Percentiles rank a stretch among this genome's conserved stretches.
phyloP scores from a whole-genome alignment of 2,113 vertebrate species.

The Henicopernis longicauda region DNA sequence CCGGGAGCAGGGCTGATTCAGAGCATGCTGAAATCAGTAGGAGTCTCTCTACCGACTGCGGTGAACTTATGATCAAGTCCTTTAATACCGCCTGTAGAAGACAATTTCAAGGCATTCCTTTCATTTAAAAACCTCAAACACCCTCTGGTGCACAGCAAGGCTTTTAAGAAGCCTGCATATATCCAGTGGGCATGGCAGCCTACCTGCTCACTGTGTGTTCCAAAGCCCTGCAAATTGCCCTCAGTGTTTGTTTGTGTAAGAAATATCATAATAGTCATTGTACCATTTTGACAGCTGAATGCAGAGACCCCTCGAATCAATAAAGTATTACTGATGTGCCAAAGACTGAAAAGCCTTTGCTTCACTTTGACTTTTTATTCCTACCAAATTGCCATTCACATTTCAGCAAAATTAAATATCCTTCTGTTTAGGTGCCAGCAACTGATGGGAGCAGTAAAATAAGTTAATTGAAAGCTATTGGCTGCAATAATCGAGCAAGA shows the following conservation, averaged over 20 bases:
- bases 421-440: slow-evolving; percentile 31
- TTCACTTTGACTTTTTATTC: slow-evolving; percentile 10
- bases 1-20: neutral
- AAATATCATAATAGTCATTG: neutral
- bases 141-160: neutral
- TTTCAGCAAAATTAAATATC: slow-evolving; percentile 51
- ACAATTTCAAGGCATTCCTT: neutral
- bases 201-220: neutral
- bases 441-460: neutral
- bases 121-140: neutral
- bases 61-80: neutral
- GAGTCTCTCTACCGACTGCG: neutral
- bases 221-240: neutral
- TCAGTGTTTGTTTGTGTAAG: neutral
- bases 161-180: neutral
- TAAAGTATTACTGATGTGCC: neutral
- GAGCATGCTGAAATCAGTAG: neutral
- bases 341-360: neutral
- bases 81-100: neutral
- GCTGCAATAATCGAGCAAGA: neutral
- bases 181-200: neutral
- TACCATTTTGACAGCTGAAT: neutral
- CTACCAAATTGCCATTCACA: neutral
- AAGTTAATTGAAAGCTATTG: slow-evolving; percentile 22
- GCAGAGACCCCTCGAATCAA: neutral